Base-by-base conservation (phyloP, 2,797 vertebrate species). In the Hippopotamyrus pictus region DNA sequence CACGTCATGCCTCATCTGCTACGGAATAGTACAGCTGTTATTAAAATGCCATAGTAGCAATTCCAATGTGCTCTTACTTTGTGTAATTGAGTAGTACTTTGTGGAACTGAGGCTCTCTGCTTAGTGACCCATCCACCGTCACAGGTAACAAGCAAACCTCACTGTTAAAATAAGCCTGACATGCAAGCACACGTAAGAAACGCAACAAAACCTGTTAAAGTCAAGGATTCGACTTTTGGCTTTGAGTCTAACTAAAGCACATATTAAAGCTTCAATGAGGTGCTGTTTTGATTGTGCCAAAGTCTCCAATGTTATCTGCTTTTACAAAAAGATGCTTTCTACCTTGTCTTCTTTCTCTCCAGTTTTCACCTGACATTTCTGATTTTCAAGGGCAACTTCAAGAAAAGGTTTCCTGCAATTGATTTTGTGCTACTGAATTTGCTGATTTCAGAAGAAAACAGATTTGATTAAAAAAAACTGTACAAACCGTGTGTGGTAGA, bases 371-470 rank as follows among this genome's bases (percentile, higher is more conserved):
- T 5, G 8, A 25, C 46, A 50, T 89, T 57, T 85, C 50, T 22
- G 44, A 83, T 53, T 89, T 44, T 33, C 25, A 86, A 89, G 83
- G 89, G 62, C 83, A 86, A 50, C 89, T 29, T 69, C 83, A 59
- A 86, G 83, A 86, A 89, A 53, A 62, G 37, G 83, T 83, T 33
- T 73, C 44, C 48, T 59, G 29, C 57, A 76, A 89, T 89, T 86
- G 62, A 89, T 53, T 87, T 57, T 44, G 89, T 65, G 37, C 85
- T 33, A 89, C 9, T 87, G 48, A 87, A 54, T 84, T 57, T 65
- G 59, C 8, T 89, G 89, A 89, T 87, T 86, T 76, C 3, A 76
- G 85, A 86, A 65, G 46, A 19, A 33, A 89, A 41, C 3, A 51
- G 83, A 89, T 86, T 48, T 89, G 82, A 89, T 33, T 89, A 85